Base-by-base conservation (phyloP, 2,113 vertebrate genomes). In the Labeo catla region DNA sequence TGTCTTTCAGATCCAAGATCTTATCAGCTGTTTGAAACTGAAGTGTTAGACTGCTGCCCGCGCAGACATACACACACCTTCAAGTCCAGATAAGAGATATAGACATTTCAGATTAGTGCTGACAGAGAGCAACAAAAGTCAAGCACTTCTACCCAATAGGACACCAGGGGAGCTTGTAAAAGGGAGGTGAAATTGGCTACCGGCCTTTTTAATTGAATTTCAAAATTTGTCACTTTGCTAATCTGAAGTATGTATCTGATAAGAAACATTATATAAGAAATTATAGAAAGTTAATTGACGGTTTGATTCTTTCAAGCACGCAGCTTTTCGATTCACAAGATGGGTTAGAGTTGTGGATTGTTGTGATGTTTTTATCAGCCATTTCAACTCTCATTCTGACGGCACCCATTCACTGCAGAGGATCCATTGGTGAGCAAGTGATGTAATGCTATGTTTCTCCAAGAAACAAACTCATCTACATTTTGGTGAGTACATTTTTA, bases 1-100 rank as follows among this genome's bases (percentile, higher is more conserved):
- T 57, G 50, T 84, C 43, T 49, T 43, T 83, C 68, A 45, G 49
- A 74, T 73, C 68, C 82, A 84, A 70, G 66, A 54, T 36, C 28
- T 57, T 68, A 70, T 82, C 81, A 82, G 49, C 50, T 23, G 61
- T 19, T 65, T 65, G 66, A 83, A 39, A 57, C 66, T 43, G 47
- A 73, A 54, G 66, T 59, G 50, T 73, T 73, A 49, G 81, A 70
- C 81, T 5, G 13, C 43, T 81, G 79, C 79, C 61, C 6, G 0
- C 65, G 21, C 28, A 66, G 79, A 66, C 34, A 78, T 57, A 21
- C n/a, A 36, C 28, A 52, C 50, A 19, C 34, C 43, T 81, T 16
- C 34, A 81, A 81, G 11, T 81, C 79, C n/a, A 81, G 59, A 81
- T 66, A 16, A 81, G 36, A 66, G 8, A 70, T 52, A 36, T 52